These are phyloP conservation scores for Cyclargus thomasi DNA, from an alignment of 1,140 invertebrate genomes.

Conservation along the genomic window DNA sequence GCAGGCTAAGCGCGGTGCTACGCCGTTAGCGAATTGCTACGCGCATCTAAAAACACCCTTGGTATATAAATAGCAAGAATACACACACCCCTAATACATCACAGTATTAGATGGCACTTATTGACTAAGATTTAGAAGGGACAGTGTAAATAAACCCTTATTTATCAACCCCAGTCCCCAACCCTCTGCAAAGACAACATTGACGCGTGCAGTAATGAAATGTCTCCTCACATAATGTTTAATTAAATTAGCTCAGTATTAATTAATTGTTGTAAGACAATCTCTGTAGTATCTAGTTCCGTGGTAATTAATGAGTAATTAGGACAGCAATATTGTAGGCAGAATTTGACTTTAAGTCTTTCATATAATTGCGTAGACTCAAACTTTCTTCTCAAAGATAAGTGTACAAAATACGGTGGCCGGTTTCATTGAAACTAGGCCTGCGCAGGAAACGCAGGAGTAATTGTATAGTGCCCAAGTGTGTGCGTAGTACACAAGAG, in stretches of 20 bases:
- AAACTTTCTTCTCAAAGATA: no score
- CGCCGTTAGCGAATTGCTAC: no score
- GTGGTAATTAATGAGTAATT: not conserved
- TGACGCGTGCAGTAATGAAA: conserved; percentile 13
- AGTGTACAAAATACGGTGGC: no score
- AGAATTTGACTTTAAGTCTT: not conserved
- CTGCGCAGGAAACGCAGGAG: no score
- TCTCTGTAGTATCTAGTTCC: not conserved
- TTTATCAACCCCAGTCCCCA: conserved; percentile 5
- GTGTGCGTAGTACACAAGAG: no score
- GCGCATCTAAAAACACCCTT: not conserved
- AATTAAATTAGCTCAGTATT: conserved; percentile 17
- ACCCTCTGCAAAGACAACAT: conserved; percentile 3
- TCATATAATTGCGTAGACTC: not conserved
- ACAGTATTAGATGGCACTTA: conserved; percentile 3
- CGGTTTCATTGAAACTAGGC: no score
- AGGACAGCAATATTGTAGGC: not conserved
- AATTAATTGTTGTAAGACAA: conserved; percentile 9
- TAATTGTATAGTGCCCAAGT: no score
- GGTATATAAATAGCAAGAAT: not conserved
- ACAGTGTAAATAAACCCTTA: conserved; percentile 5
- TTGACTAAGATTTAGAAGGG: conserved; percentile 10
- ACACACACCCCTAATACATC: not conserved
- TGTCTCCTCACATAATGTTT: conserved; percentile 9
- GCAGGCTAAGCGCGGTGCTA: no score